phyloP scores from a whole-genome alignment of 2,113 vertebrate species.

The Thalassoma bifasciatum region DNA sequence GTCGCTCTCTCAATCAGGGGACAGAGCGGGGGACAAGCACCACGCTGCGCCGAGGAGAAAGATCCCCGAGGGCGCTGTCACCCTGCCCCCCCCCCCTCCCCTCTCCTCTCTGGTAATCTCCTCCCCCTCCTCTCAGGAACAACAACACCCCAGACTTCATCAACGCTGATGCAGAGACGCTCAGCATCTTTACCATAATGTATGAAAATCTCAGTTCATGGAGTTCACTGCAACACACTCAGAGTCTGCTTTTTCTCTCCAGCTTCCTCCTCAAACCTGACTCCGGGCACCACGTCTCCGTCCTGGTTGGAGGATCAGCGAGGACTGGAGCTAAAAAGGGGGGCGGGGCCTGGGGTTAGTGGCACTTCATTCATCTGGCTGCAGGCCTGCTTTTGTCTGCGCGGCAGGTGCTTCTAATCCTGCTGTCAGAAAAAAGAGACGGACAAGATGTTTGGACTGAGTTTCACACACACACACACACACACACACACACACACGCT shows the following conservation, averaged over 20 bases:
- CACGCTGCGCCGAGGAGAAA: slow-evolving; percentile 35
- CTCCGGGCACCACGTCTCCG: too few species aligned
- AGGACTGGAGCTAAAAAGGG: background rate
- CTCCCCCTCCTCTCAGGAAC: background rate
- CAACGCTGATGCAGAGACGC: background rate
- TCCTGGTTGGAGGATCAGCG: slow-evolving; percentile 8
- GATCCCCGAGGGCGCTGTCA: slow-evolving; percentile 46
- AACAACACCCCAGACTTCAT: background rate
- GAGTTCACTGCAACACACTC: too few species aligned
- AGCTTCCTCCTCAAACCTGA: too few species aligned
- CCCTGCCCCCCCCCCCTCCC: slow-evolving; percentile 19
- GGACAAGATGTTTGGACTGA: slow-evolving; percentile 77
- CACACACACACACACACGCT: slow-evolving; percentile 33
- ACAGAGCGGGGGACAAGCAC: slow-evolving; percentile 32
- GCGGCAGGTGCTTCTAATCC: slow-evolving; percentile 79
- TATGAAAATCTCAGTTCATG: slow-evolving; percentile 41
- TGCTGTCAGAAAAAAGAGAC: slow-evolving; percentile 59
- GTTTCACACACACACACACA: too few species aligned
- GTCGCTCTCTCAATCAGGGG: slow-evolving; percentile 27
- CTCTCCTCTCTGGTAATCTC: background rate
- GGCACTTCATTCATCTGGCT: slow-evolving; percentile 72
- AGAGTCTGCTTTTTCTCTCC: too few species aligned
- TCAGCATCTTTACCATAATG: slow-evolving; percentile 28
- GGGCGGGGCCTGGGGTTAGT: slow-evolving; percentile 23
- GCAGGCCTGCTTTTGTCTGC: slow-evolving; percentile 69